Conservation (phyloP, 1,140 invertebrate species). For the Platyura marginata region DNA sequence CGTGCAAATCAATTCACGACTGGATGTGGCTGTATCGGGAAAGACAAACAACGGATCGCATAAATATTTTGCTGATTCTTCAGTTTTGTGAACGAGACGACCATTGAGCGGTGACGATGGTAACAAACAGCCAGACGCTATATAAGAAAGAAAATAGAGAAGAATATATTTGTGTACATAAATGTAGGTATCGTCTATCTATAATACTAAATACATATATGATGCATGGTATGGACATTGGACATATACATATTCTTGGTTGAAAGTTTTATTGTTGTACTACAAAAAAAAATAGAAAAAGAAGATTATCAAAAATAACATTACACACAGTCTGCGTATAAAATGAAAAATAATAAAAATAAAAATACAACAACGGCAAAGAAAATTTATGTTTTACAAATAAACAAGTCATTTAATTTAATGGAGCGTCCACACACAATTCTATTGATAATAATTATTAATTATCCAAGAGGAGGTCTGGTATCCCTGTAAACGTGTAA, state of each 20-base stretch:
- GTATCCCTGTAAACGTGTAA: too few relatives aligned
- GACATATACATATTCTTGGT: not conserved
- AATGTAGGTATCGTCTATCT: not conserved
- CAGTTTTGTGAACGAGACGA: conserved; percentile 34
- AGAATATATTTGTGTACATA: not conserved
- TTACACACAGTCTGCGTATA: not conserved
- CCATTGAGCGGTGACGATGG: conserved; percentile 32
- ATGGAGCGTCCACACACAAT: too few relatives aligned
- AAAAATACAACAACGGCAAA: too few relatives aligned
- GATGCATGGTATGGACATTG: not conserved
- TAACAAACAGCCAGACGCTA: conserved; percentile 37
- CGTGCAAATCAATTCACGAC: conserved; percentile 30
- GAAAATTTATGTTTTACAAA: too few relatives aligned
- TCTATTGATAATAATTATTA: too few relatives aligned
- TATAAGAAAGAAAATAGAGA: not conserved
- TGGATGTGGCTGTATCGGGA: conserved; percentile 30
- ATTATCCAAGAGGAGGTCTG: too few relatives aligned
- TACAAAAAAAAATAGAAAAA: not conserved
- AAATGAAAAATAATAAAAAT: too few relatives aligned
- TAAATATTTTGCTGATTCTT: conserved; percentile 33
- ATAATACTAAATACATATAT: not conserved
- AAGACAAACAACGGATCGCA: conserved; percentile 37
- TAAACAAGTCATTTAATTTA: too few relatives aligned
- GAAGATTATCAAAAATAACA: too few relatives aligned
- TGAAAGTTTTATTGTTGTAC: not conserved